Evolutionary conservation across 2,113 vertebrate species (phyloP), one percentile per base, ranked within the genome.

Genomic region (Paradisaea rubra): DNA sequence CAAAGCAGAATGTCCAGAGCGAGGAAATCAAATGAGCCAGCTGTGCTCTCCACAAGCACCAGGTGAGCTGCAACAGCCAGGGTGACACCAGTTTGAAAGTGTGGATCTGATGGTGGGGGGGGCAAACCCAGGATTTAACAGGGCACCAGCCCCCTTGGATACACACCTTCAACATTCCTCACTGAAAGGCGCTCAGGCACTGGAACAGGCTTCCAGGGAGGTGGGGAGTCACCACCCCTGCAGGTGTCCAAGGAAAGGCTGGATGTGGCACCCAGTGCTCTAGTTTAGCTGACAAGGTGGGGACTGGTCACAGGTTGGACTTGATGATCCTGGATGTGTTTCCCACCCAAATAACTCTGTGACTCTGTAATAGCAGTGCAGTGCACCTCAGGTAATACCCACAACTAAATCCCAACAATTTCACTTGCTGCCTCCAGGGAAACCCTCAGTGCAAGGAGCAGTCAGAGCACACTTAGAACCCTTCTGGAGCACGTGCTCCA

Each of bases 241-340:
- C 3, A 69, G 41, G 11, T 18, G 47, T 2, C 30, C 39, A 30
- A 45, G 63, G 14, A 31, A 54, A 9, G 30, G 27, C 39, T 61
- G 70, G 6, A 18, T 8, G 47, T 30, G 61, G 45, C 53, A 31
- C 17, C 35, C 47, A 3, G 28, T 1, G 61, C n/a, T 47, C 47
- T 54, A 61, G 8, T 10, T 53, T 7, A 30, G 41, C 25, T 35
- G 41, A 11, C 31, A 23, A 35, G 35, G 14, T 42, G 47, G 47
- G 25, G 15, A 28, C 19, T 0, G 0, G 21, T 15, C 47, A 42
- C 35, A 61, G 17, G 30, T 0, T 54, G 47, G 45, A 41, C 5
- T 22, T 11, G 6, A 8, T 54, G 35, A 22, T 20, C 37, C 49
- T 54, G 63, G 30, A 54, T 41, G 30, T 19, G 8, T 54, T 61